Conservation (phyloP, 1,140 invertebrate species). For the Rhyacophila brunnea region DNA sequence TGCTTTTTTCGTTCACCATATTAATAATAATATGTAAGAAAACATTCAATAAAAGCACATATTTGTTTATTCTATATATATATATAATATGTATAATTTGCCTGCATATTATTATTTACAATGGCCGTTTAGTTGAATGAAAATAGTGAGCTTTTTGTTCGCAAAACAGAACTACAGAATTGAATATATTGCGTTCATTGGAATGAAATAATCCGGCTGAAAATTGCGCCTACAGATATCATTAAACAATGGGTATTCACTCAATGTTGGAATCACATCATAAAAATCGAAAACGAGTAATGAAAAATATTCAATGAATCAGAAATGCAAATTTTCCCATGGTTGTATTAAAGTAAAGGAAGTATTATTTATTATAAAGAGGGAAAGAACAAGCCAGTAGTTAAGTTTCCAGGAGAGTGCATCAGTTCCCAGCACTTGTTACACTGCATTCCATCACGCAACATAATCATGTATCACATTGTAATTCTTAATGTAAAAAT, state of each 20-base stretch:
- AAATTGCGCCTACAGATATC: background rate
- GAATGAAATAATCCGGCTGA: conserved; percentile 26
- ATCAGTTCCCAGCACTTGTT: conserved; percentile 21
- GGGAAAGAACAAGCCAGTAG: background rate
- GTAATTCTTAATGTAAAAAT: conserved; percentile 34
- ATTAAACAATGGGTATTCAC: too few relatives aligned
- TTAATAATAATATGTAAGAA: conserved; percentile 2
- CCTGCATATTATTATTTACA: conserved; percentile 5
- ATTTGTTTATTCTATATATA: conserved; percentile 3
- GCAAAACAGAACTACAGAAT: conserved; percentile 1
- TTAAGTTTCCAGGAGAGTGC: conserved; percentile 16
- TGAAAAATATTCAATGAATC: too few relatives aligned
- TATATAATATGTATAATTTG: background rate
- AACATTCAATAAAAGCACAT: conserved; percentile 24
- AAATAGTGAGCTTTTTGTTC: background rate
- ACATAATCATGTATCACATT: conserved; percentile 37
- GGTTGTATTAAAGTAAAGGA: too few relatives aligned
- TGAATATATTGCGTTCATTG: conserved; percentile 18
- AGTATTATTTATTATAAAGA: background rate
- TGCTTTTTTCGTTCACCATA: conserved; percentile 18
- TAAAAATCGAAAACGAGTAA: too few relatives aligned
- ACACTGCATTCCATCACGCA: conserved; percentile 27
- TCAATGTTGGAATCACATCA: too few relatives aligned
- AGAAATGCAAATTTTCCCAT: too few relatives aligned
- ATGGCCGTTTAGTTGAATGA: conserved; percentile 4